These are phyloP conservation scores for Mesorhabditis spiculigera DNA, from an alignment of 2,888 invertebrate species.

Conservation along the genomic window DNA sequence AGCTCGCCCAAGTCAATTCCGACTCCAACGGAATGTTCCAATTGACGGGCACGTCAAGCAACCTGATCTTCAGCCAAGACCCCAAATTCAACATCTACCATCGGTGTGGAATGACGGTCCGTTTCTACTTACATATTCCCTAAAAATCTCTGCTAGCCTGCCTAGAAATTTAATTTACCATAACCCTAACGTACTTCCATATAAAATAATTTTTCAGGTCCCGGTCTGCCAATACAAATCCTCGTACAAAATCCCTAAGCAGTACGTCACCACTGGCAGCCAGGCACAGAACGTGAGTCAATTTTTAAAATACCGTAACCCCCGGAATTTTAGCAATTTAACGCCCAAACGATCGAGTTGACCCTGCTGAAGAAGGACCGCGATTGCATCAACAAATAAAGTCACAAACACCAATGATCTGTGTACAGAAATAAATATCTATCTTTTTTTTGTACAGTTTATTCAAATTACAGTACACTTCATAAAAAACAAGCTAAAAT, in stretches of 20 bases:
- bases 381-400: background rate
- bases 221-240: background rate
- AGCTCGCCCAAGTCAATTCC: constrained; percentile 2
- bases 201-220: background rate
- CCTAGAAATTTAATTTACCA: no score
- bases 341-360: background rate
- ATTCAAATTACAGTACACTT: no score
- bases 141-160: no score
- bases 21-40: constrained; percentile 3
- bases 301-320: background rate
- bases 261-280: background rate
- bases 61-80: background rate
- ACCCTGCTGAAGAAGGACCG: constrained; percentile 4
- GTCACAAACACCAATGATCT: background rate
- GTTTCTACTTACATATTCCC: no score
- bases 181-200: no score
- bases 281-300: background rate
- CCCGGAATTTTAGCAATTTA: background rate
- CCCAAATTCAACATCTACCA: constrained; percentile 4
- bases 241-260: background rate
- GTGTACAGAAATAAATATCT: background rate
- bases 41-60: constrained; percentile 5
- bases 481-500: no score
- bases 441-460: no score
- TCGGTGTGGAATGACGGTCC: background rate